These are phyloP conservation scores for Crypturellus tataupa DNA, from an alignment of 2,797 vertebrate species.

Conservation along the genomic window DNA sequence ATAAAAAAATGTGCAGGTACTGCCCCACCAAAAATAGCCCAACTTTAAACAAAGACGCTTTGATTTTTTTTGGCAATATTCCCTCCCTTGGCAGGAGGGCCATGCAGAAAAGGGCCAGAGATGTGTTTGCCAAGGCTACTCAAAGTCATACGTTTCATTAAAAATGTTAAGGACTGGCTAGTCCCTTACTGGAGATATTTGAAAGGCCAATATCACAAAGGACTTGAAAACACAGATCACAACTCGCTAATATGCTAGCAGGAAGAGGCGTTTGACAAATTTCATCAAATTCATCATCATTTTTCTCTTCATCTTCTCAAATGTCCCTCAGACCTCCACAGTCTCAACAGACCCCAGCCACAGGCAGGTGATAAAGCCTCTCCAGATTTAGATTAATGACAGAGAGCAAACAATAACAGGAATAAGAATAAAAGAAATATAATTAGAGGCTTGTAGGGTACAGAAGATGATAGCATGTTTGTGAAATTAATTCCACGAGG, in stretches of 20 bases:
- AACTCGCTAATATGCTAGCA: background rate
- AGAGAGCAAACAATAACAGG: background rate
- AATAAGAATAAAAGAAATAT: background rate
- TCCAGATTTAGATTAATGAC: background rate
- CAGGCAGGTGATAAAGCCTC: background rate
- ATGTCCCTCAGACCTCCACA: accelerated
- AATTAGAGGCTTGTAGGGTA: background rate
- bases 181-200: background rate
- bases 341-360: background rate
- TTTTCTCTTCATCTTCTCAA: background rate
- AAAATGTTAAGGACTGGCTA: background rate
- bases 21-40: background rate
- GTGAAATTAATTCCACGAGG: background rate
- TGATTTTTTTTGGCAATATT: background rate
- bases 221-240: background rate
- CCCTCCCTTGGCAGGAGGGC: background rate
- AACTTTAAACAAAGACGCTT: background rate
- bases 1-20: conserved; percentile 5
- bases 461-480: background rate
- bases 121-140: background rate
- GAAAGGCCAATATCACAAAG: background rate
- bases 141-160: background rate
- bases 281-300: background rate
- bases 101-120: background rate
- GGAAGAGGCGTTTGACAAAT: background rate